These are phyloP conservation scores for Drosophila colorata DNA, from an alignment of 2,888 invertebrate species.

Conservation along the genomic window DNA sequence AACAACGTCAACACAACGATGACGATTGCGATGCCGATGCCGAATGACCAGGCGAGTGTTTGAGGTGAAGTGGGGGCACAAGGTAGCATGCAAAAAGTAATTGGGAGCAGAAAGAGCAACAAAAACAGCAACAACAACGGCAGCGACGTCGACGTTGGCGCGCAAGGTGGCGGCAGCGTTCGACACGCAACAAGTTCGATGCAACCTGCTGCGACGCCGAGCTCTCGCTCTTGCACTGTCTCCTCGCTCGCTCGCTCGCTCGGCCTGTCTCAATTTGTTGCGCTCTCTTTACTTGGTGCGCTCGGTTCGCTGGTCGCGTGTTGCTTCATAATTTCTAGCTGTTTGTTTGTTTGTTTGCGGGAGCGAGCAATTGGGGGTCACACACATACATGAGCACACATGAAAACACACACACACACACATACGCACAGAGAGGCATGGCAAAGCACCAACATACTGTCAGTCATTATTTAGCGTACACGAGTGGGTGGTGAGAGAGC, in stretches of 20 bases:
- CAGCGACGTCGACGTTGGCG: slow-evolving; percentile 32
- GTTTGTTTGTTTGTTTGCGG: slow-evolving; percentile 70
- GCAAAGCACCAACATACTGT: slow-evolving; percentile 76
- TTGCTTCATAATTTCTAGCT: slow-evolving; percentile 69
- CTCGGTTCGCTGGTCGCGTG: slow-evolving; percentile 67
- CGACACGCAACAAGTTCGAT: slow-evolving; percentile 77
- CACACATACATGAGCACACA: slow-evolving; percentile 34
- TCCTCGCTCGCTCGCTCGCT: slow-evolving; percentile 7
- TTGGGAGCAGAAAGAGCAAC: slow-evolving; percentile 81
- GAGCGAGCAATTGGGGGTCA: slow-evolving; percentile 81
- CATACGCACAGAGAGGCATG: slow-evolving; percentile 24
- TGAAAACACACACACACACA: neutral
- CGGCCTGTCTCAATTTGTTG: slow-evolving; percentile 48
- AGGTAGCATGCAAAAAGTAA: slow-evolving; percentile 82
- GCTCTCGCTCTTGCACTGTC: slow-evolving; percentile 11
- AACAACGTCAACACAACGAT: slow-evolving; percentile 72
- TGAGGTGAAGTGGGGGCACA: slow-evolving; percentile 79
- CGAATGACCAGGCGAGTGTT: slow-evolving; percentile 66
- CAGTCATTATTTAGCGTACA: slow-evolving; percentile 78
- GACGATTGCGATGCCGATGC: slow-evolving; percentile 69
- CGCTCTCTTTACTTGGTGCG: slow-evolving; percentile 56
- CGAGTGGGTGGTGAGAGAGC: slow-evolving; percentile 50
- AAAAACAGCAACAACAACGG: slow-evolving; percentile 33
- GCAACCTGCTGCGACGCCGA: slow-evolving; percentile 55
- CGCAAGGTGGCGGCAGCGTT: slow-evolving; percentile 74